Conservation (phyloP, 1,140 invertebrate species). For the Mya arenaria region DNA sequence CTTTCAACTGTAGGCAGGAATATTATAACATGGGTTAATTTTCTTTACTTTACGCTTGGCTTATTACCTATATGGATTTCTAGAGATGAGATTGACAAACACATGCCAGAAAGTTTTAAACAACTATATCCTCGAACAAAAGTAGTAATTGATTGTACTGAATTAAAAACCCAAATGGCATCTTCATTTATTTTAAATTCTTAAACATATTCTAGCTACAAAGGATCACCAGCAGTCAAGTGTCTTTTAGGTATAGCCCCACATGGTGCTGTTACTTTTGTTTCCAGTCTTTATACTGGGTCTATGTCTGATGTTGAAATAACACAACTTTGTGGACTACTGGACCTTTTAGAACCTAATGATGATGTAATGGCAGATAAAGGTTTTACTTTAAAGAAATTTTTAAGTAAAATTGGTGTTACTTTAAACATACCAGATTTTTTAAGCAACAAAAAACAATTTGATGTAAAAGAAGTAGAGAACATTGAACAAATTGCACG, state of each 20-base stretch:
- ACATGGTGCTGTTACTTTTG: conserved; percentile 53
- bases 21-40: conserved; percentile 62
- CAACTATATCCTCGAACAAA: conserved; percentile 23
- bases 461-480: not conserved
- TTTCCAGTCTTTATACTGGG: conserved; percentile 46
- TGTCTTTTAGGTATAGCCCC: conserved; percentile 56
- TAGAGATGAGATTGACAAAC: conserved; percentile 77
- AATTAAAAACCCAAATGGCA: conserved; percentile 42
- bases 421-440: conserved; percentile 7
- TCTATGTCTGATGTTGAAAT: conserved; percentile 56
- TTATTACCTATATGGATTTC: conserved; percentile 38
- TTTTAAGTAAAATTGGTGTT: conserved; percentile 4
- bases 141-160: conserved; percentile 53
- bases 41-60: conserved; percentile 51
- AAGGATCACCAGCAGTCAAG: conserved; percentile 55
- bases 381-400: conserved; percentile 25
- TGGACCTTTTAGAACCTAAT: conserved; percentile 41
- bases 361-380: conserved; percentile 55
- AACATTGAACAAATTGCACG: conserved; percentile 8
- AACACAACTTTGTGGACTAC: conserved; percentile 27
- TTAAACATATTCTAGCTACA: conserved; percentile 53
- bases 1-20: conserved; percentile 50
- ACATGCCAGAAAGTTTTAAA: conserved; percentile 81
- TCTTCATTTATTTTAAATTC: conserved; percentile 38
- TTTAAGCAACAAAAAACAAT: conserved; percentile 8